These are phyloP conservation scores for Phodopus roborovskii DNA, from an alignment of 2,113 vertebrate genomes.

Conservation along the genomic window DNA sequence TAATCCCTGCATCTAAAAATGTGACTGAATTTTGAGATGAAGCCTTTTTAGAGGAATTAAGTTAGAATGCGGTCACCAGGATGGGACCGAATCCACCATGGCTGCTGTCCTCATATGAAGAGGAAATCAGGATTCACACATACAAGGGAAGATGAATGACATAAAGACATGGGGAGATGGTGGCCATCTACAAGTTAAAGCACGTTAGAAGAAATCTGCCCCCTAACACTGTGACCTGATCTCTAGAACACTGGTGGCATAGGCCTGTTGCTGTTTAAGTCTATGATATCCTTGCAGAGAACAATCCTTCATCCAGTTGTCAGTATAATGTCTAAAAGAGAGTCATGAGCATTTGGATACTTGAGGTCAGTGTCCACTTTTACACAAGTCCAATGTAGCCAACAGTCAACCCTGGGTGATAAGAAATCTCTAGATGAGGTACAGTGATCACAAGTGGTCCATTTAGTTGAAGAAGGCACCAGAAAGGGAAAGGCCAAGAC, in stretches of 20 bases:
- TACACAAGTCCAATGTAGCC: background rate
- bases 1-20: background rate
- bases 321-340: background rate
- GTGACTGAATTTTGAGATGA: background rate
- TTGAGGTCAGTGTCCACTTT: background rate
- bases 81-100: background rate
- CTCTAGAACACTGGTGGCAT: background rate
- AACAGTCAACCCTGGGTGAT: background rate
- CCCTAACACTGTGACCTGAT: background rate
- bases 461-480: background rate
- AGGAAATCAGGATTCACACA: background rate
- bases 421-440: background rate
- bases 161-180: background rate
- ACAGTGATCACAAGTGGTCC: background rate
- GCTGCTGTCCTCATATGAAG: background rate
- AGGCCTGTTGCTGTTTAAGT: background rate
- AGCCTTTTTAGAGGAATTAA: background rate
- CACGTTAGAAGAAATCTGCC: background rate
- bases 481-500: background rate
- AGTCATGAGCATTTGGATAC: background rate
- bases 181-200: background rate
- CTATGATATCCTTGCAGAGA: background rate
- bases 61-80: background rate
- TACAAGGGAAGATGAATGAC: background rate
- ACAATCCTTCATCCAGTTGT: background rate